Evolutionary conservation across 1,140 invertebrate genomes (phyloP).

Genomic region (Heliconius melpomene): DNA sequence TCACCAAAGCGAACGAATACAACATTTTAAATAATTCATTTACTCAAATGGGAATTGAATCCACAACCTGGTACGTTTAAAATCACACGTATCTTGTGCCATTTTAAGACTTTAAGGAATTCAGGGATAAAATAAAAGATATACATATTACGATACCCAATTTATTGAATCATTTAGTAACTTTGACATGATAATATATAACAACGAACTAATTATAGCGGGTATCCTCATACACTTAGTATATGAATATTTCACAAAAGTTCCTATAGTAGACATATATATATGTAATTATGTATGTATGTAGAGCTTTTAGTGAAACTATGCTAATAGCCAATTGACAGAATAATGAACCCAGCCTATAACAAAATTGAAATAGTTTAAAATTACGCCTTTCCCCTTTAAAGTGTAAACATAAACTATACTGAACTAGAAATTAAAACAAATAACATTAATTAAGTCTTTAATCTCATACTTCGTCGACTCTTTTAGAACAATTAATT

Average conservation of each 20-base stretch:
- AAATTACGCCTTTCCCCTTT: conserved; percentile 47
- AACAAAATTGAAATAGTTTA: conserved; percentile 34
- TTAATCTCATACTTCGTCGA: conserved; percentile 56
- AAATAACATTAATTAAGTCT: conserved; percentile 64
- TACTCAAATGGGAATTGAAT: no score
- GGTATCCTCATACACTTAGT: conserved; percentile 51
- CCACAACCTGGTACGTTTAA: no score
- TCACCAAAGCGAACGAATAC: no score
- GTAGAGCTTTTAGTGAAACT: conserved; percentile 58
- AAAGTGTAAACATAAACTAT: conserved; percentile 14
- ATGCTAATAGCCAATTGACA: conserved; percentile 54
- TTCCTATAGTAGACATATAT: conserved; percentile 39
- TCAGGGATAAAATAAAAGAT: conserved; percentile 40
- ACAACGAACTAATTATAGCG: conserved; percentile 64
- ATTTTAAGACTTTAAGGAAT: not conserved
- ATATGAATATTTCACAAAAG: conserved; percentile 31
- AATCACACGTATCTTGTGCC: no score
- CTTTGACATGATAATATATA: conserved; percentile 58
- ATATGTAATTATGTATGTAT: conserved; percentile 63
- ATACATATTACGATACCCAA: conserved; percentile 50
- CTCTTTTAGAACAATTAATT: conserved; percentile 22
- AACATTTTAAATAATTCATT: no score
- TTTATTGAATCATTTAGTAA: conserved; percentile 61
- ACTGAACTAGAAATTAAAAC: conserved; percentile 21
- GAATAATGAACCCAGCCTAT: conserved; percentile 61